These are phyloP conservation scores for Chrysochloris asiatica DNA, from an alignment of 2,113 vertebrate genomes.

Conservation along the genomic window DNA sequence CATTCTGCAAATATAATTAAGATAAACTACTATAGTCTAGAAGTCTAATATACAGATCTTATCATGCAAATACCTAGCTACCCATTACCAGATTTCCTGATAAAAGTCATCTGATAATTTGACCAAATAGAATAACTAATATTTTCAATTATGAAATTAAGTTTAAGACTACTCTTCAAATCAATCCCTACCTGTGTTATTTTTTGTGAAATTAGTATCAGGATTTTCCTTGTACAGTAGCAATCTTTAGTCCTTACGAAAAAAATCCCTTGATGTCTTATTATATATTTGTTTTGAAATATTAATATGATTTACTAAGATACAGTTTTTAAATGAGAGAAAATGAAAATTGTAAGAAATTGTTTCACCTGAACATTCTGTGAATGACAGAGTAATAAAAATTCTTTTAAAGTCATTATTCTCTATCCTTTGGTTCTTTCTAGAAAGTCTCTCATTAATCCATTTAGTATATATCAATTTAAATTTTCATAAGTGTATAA, in stretches of 20 bases:
- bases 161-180: accelerated
- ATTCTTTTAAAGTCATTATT: conserved; percentile 82
- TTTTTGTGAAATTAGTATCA: conserved; percentile 50
- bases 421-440: conserved; percentile 76
- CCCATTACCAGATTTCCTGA: conserved; percentile 9
- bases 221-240: neutral
- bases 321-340: conserved; percentile 71
- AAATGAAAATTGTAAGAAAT: conserved; percentile 78
- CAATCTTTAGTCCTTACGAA: conserved; percentile 49
- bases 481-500: conserved; percentile 72
- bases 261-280: conserved; percentile 73
- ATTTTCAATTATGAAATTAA: neutral
- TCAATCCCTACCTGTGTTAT: conserved; percentile 39
- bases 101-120: conserved; percentile 42
- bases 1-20: conserved; percentile 54
- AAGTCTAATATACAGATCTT: conserved; percentile 16
- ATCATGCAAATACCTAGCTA: conserved; percentile 28
- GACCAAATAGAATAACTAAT: conserved; percentile 8
- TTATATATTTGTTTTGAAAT: conserved; percentile 76
- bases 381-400: conserved; percentile 76
- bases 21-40: neutral
- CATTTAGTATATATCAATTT: conserved; percentile 37
- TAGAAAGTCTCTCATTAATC: conserved; percentile 71
- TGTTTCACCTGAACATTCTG: conserved; percentile 74
- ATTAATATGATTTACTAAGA: conserved; percentile 79